Base-by-base conservation (phyloP, 2,113 vertebrate genomes). In the Phocoena phocoena region DNA sequence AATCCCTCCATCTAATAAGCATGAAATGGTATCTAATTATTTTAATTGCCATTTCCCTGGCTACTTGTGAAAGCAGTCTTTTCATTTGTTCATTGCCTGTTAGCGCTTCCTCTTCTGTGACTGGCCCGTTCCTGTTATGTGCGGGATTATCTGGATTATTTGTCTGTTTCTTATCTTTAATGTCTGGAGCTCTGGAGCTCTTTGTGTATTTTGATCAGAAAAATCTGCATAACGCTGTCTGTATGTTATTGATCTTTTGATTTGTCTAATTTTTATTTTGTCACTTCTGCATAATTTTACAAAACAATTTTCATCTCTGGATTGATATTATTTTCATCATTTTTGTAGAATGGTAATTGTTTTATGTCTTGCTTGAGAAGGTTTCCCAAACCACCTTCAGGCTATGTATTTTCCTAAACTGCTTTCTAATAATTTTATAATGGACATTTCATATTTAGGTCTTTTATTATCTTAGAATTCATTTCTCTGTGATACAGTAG, bases 191-290 rank as follows among this genome's bases (percentile, higher is more conserved):
- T 53, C 17, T 80, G 67, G 12, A 53, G 1, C 31, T 53, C 17
- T 74, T 6, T 6, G n/a, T 83, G 36, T 82, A 20, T 62, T 89
- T 17, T 81, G 44, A 62, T 11, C 41, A 8, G n/a, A 62, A 67
- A 50, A 50, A 65, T 67, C 44, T 74, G 2, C 55, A 6, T 67
- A 85, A 31, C 14, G 21, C 41, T 80, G 1, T 84, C 38, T 97
- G 15, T 79, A 6, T 85, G 15, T 31, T 82, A 41, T 23, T 85
- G 26, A 44, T 23, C 38, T 96, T 90, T 91, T 63, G 33, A 74
- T 87, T 86, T 23, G 21, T 90, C 86, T 84, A 85, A 63, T 70
- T 92, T 96, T 92, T 81, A 58, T 90, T 70, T 90, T 71, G 74
- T 84, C 81, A 33, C 2, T 86, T 89, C 33, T 76, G 7, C 8